Evolutionary conservation across 1,140 invertebrate species (phyloP).

Genomic region (Aphelinus certus): DNA sequence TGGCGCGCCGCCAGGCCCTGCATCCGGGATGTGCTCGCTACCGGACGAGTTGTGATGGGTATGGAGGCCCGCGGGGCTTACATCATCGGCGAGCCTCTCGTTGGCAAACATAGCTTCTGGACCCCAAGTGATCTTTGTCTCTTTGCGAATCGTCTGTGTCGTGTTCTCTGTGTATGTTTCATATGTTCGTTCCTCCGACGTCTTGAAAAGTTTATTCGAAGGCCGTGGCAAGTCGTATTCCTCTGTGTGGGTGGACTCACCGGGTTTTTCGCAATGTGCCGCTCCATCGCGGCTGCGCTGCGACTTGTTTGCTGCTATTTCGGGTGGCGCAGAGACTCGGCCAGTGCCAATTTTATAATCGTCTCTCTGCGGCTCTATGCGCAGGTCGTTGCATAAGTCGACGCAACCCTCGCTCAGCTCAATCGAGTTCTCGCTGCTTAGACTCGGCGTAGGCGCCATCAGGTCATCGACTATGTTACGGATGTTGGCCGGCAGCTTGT

Average conservation of each 20-base stretch:
- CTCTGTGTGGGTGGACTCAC: neutral
- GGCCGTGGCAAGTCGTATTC: too few species aligned
- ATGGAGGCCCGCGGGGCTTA: neutral
- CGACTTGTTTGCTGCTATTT: constrained; percentile 44
- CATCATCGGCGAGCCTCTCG: neutral
- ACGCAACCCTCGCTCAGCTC: constrained; percentile 27
- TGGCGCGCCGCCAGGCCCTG: constrained; percentile 5
- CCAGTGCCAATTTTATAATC: constrained; percentile 48
- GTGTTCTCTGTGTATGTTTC: too few species aligned
- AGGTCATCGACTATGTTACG: constrained; percentile 42
- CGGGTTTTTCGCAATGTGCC: constrained; percentile 35
- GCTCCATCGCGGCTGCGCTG: neutral
- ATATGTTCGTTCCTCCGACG: too few species aligned
- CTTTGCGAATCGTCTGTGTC: too few species aligned
- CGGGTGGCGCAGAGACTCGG: constrained; percentile 25
- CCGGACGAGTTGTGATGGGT: neutral
- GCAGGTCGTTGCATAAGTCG: constrained; percentile 43
- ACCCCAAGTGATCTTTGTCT: too few species aligned
- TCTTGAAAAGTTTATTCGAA: too few species aligned
- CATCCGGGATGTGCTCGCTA: neutral
- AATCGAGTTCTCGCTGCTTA: constrained; percentile 1
- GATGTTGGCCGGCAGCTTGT: constrained; percentile 43
- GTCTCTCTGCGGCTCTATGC: constrained; percentile 3
- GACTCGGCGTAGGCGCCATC: constrained; percentile 35
- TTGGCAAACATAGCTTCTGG: neutral